Base-by-base conservation (phyloP, 2,113 vertebrate genomes). In the Cinclus mexicanus region DNA sequence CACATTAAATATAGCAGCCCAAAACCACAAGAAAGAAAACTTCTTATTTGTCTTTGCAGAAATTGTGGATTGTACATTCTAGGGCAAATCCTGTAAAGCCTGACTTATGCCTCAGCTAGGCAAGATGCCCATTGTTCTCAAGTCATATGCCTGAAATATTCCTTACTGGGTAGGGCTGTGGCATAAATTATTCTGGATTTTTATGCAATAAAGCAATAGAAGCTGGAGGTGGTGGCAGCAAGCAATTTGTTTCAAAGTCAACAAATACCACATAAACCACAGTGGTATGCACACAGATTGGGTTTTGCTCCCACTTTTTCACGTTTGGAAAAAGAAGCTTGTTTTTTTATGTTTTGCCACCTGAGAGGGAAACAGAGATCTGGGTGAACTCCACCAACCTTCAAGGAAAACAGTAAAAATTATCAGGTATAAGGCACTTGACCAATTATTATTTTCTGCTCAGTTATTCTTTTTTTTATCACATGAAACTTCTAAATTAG, bases 181-280 rank as follows among this genome's bases (percentile, higher is more conserved):
- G 59, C 76, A 83, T 81, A 90, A 86, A 77, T 90, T 68, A 80
- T 83, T 85, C 87, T 47, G 85, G 44, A 59, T 92, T 95, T 90
- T 93, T 52, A 26, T 64, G 60, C 76, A 92, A 60, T 88, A 86
- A 93, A 95, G 88, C 35, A 29, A 50, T 49, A n/a, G 60, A 90
- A 94, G 56, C 21, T 90, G 64, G 47, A 90, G 92, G 82, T 90
- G 68, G 82, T 96, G 63, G 83, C 71, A 95, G 83, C 76, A 94
- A 70, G 47, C 18, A 69, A 63, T 95, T 97, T 91, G 61, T 84
- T 90, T 29, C 2, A 1, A 31, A 89, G 59, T 82, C 84, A 83
- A 67, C 41, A 85, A 87, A 88, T 89, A 22, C 81, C 74, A 53
- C 84, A 72, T 50, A 35, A 69, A 47, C 87, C 91, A 60, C 65